Evolutionary conservation across 2,113 vertebrate species (phyloP).

Genomic region (Otolemur garnettii): DNA sequence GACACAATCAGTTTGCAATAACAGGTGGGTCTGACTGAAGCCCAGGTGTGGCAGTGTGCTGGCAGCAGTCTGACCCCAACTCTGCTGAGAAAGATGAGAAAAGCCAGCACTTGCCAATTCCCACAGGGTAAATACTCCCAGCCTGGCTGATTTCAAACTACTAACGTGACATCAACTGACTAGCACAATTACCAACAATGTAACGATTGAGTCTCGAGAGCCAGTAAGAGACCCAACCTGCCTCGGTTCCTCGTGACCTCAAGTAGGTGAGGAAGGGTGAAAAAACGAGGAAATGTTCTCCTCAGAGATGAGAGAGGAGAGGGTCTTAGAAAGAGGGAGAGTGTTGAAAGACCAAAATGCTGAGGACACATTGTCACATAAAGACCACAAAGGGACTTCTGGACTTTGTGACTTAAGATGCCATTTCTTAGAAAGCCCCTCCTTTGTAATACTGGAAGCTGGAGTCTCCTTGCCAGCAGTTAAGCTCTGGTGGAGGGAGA

Average conservation of each 20-base stretch:
- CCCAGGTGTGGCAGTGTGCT: not conserved
- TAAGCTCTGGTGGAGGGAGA: not conserved
- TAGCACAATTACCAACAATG: not conserved
- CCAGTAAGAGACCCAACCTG: too few relatives aligned
- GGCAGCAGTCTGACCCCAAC: not conserved
- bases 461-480: too few relatives aligned
- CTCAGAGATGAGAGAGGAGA: not conserved
- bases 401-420: not conserved
- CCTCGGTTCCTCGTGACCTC: accelerated
- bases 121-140: not conserved
- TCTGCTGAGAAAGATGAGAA: not conserved
- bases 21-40: not conserved
- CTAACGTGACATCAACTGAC: not conserved
- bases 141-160: not conserved
- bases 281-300: not conserved
- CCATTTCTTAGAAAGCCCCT: not conserved
- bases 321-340: not conserved
- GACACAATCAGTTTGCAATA: not conserved
- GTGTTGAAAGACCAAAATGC: not conserved
- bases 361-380: not conserved
- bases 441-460: not conserved
- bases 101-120: not conserved
- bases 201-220: not conserved
- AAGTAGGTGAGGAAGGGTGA: not conserved
- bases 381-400: not conserved